Conservation (phyloP, 2,888 invertebrate genomes). For the Heliconius aoede region DNA sequence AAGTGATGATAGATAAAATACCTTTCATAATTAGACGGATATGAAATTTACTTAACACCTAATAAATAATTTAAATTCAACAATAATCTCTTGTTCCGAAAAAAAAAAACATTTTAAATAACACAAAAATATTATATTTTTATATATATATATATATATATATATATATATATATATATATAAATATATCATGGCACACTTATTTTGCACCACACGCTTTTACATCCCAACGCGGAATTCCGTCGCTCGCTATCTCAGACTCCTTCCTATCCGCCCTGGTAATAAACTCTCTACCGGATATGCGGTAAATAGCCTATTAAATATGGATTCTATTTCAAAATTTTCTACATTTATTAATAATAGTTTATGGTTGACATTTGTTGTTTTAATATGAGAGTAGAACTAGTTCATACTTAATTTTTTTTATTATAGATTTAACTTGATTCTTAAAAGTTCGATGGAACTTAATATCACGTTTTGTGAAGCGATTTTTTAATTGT, state of each 20-base stretch:
- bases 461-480: background rate
- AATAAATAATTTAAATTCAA: too few relatives aligned
- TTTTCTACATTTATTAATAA: slow-evolving; percentile 22
- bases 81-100: too few relatives aligned
- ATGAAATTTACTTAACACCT: too few relatives aligned
- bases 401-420: background rate
- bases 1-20: too few relatives aligned
- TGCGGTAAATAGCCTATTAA: slow-evolving; percentile 38
- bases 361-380: slow-evolving; percentile 18
- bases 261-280: slow-evolving; percentile 58
- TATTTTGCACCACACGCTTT: slow-evolving; percentile 50
- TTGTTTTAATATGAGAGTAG: background rate
- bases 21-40: too few relatives aligned
- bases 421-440: background rate
- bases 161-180: too few relatives aligned
- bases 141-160: too few relatives aligned
- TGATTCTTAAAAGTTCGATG: too few relatives aligned
- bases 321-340: slow-evolving; percentile 19
- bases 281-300: slow-evolving; percentile 40
- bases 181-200: slow-evolving; percentile 23
- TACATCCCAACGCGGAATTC: slow-evolving; percentile 69
- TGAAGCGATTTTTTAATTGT: too few relatives aligned
- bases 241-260: slow-evolving; percentile 65
- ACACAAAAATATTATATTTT: too few relatives aligned
- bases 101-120: too few relatives aligned